Evolutionary conservation across 2,888 invertebrate genomes (phyloP), one percentile per base, ranked within the genome.

Genomic region (Tethea ocularis): DNA sequence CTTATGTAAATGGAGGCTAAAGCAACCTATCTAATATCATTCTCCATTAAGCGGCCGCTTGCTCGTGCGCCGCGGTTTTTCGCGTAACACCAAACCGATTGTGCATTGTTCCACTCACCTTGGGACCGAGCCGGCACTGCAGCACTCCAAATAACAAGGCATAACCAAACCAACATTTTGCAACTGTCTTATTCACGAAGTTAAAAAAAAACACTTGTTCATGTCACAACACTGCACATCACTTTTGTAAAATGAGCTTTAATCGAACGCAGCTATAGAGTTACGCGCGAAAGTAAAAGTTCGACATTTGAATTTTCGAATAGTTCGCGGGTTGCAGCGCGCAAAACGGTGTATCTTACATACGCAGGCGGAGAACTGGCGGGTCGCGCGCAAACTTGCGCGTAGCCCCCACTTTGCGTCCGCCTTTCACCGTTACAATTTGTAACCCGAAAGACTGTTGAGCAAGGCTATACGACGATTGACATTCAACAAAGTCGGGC

Each of bases 381-480:
- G 11, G 22, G 26, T 24, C 52, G 26, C n/a, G 26, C 75, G 57
- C 60, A 64, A 67, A 80, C 75, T 70, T 77, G 71, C 72, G 75
- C 71, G 71, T 72, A 72, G 67, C 69, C 59, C 63, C 73, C 65
- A 71, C 72, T 69, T 59, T 62, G 62, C 61, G 67, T 60, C 75
- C 81, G 84, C 91, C 88, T 87, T 89, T 86, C 84, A 77, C 86
- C 86, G 89, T 84, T 83, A 86, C 89, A 86, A 85, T 89, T 89
- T 82, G 85, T 86, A 83, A 81, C 86, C 85, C 84, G 80, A 89
- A 87, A 87, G 78, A 87, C 85, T 75, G 78, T 89, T 90, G 80
- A 86, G 89, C 91, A 91, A 92, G 91, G 91, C 91, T 90, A 79
- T 83, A 83, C 79, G 88, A 85, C 87, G 91, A 91, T 86, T 91